phyloP scores from a whole-genome alignment of 2,888 invertebrate genomes.

The Drosophila conformis region DNA sequence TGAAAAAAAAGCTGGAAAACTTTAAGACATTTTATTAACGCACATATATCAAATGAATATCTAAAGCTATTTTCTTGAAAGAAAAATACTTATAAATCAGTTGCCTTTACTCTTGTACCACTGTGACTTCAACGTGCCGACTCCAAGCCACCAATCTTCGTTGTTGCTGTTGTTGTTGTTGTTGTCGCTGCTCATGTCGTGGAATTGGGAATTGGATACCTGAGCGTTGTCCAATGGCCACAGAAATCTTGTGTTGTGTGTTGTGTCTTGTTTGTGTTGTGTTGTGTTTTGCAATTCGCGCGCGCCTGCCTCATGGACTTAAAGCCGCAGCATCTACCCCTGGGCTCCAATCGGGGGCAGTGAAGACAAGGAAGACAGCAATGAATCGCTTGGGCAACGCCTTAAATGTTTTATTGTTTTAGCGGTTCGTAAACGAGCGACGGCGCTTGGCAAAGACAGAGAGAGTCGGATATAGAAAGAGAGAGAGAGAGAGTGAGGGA shows the following conservation, averaged over 20 bases:
- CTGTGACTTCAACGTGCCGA: conserved; percentile 31
- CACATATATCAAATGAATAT: neutral
- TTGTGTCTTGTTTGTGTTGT: conserved; percentile 15
- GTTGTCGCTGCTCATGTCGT: conserved; percentile 65
- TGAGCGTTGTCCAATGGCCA: conserved; percentile 73
- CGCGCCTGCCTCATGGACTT: conserved; percentile 47
- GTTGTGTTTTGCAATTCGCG: conserved; percentile 47
- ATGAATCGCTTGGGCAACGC: conserved; percentile 67
- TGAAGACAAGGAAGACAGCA: conserved; percentile 21
- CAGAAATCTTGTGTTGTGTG: conserved; percentile 48
- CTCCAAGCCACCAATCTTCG: conserved; percentile 23
- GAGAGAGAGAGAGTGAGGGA: neutral
- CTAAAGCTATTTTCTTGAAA: neutral
- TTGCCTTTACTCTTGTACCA: conserved; percentile 15
- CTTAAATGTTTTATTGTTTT: conserved; percentile 72
- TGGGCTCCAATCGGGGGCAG: neutral
- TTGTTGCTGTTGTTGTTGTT: conserved; percentile 33
- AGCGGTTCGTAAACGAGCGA: conserved; percentile 9
- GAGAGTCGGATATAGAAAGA: neutral
- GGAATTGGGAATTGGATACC: conserved; percentile 71
- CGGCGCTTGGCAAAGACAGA: conserved; percentile 45
- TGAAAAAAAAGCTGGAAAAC: neutral
- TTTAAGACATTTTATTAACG: neutral
- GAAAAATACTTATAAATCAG: neutral
- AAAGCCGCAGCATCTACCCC: conserved; percentile 9